Percentiles rank a stretch among this genome's conserved stretches.
phyloP scores from a whole-genome alignment of 2,797 vertebrate species.

The Nannoperca australis region DNA sequence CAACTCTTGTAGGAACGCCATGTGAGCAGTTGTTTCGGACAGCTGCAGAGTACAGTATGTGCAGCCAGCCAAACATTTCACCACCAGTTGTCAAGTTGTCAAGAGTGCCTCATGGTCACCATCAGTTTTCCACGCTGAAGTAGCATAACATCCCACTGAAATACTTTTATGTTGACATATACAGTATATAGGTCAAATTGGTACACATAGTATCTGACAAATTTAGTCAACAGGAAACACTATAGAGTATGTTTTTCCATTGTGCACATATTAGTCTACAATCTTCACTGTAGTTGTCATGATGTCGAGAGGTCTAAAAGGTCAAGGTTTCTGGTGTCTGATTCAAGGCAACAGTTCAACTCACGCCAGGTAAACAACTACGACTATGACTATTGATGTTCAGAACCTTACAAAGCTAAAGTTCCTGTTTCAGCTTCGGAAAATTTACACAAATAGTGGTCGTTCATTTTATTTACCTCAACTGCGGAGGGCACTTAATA shows the following conservation, averaged over 20 bases:
- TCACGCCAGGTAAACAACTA: not conserved
- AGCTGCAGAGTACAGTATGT: conserved; percentile 69
- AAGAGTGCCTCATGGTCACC: conserved; percentile 21
- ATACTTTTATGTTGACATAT: conserved; percentile 1
- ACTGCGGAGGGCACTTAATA: too few relatives aligned
- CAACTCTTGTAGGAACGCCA: conserved; percentile 15
- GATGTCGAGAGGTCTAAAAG: not conserved
- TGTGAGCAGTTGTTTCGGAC: conserved; percentile 71
- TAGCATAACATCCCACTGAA: not conserved
- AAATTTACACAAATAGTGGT: too few relatives aligned
- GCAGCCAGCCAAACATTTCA: conserved; percentile 48
- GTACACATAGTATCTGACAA: not conserved
- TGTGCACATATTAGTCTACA: not conserved
- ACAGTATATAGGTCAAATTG: not conserved
- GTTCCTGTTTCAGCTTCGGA: not conserved
- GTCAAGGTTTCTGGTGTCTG: conserved; percentile 18
- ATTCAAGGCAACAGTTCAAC: not conserved
- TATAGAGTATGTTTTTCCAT: not conserved
- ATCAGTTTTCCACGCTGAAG: not conserved
- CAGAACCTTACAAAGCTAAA: too few relatives aligned
- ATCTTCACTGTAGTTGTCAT: not conserved
- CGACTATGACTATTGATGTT: not conserved
- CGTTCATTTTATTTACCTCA: too few relatives aligned
- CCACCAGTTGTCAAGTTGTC: conserved; percentile 38
- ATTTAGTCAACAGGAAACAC: not conserved